Evolutionary conservation across 2,888 invertebrate species (phyloP), one percentile per base, ranked within the genome.

Genomic region (Drosophila robusta): DNA sequence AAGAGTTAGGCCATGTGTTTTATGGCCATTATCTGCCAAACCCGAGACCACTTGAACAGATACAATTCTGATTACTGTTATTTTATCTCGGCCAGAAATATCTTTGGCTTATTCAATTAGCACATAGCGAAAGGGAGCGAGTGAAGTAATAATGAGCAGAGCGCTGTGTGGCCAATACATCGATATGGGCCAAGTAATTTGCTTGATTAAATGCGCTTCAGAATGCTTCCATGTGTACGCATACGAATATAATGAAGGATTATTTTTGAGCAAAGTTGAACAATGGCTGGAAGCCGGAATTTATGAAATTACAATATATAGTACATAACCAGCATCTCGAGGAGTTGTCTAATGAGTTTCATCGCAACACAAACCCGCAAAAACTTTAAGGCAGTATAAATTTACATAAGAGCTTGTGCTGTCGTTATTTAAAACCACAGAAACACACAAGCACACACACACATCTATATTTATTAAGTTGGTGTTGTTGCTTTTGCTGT

Each of bases 341-440:
- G n/a, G 51, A 38, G 18, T 29, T 42, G 12, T 45, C 52, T 64
- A 77, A 72, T 77, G 68, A 68, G 46, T 68, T 70, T 22, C 55
- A 29, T 51, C 24, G 67, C 54, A 62, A 63, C 36, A 12, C 42
- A 44, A 83, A 81, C 46, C 81, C 85, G 50, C 81, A 84, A 50
- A 72, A 82, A 87, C 64, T 84, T 82, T 42, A 60, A 52, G 85
- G 55, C 61, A 75, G 81, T 69, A 69, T 50, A 65, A 64, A 72
- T 85, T 66, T 70, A 57, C 56, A 60, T 58, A 26, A 34, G 64
- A 65, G 34, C 41, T 69, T 64, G 38, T 38, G 56, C 55, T 52
- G 56, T 50, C 60, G 52, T 70, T 75, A 49, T 41, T 66, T 42
- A 58, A 47, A 58, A 61, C 67, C 71, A 29, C 47, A 38, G 24